Conservation (phyloP, 1,140 invertebrate species). For the Ceratina calcarata region DNA sequence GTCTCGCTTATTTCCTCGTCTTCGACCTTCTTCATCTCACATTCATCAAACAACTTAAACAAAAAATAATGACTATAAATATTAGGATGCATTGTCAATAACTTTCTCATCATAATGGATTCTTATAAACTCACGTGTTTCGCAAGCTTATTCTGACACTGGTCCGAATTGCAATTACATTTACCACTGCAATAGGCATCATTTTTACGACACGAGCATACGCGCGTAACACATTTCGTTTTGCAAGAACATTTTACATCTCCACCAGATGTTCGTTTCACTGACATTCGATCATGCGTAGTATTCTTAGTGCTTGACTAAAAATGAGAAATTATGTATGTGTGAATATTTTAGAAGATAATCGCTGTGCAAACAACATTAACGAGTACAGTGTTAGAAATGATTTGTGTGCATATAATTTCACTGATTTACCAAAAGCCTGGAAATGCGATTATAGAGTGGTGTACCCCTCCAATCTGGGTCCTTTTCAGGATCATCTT, state of each 20-base stretch:
- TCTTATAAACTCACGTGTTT: no score
- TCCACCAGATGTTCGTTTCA: constrained; percentile 81
- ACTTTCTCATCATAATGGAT: no score
- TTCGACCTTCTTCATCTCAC: no score
- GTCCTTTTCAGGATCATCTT: constrained; percentile 82
- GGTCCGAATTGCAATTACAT: constrained; percentile 81
- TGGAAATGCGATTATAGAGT: constrained; percentile 75
- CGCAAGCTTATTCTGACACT: constrained; percentile 78
- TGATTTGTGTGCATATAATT: not conserved
- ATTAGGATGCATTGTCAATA: no score
- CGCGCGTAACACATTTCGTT: constrained; percentile 81
- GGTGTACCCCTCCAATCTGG: constrained; percentile 87
- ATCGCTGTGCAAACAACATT: not conserved
- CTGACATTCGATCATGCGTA: constrained; percentile 39
- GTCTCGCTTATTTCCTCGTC: no score
- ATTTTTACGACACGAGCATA: constrained; percentile 83
- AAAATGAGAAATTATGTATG: constrained; percentile 32
- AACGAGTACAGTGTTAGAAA: constrained; percentile 24
- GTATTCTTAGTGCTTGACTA: constrained; percentile 62
- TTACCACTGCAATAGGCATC: constrained; percentile 73
- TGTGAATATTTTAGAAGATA: not conserved
- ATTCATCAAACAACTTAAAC: no score
- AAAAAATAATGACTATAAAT: no score
- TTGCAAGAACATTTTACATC: constrained; percentile 83
- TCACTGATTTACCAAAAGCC: constrained; percentile 46